Evolutionary conservation across 2,113 vertebrate species (phyloP), one percentile per base, ranked within the genome.

Genomic region (Formicarius rufipectus): DNA sequence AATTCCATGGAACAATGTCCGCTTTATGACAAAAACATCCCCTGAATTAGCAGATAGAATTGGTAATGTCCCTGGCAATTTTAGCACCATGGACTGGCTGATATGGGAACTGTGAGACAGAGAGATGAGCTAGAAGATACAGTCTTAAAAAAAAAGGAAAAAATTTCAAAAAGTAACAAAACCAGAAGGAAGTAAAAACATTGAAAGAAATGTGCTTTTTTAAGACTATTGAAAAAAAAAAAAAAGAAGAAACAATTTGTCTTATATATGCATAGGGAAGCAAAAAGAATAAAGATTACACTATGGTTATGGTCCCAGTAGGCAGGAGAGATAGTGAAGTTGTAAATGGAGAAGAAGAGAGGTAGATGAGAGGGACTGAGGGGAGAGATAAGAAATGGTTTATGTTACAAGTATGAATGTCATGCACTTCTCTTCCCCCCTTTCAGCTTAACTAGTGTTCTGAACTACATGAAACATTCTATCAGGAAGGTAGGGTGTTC

Each of bases 391-490:
- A 97, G 92, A 91, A 94, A 90, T 87, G 60, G 73, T 95, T 96
- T 96, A 85, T 93, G 83, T 93, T 96, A 93, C 91, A 75, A 94
- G 84, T 94, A 80, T 87, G 96, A 97, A 96, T 96, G 93, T 90
- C 93, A 92, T 44, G 82, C 47, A 87, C 83, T 96, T 80, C 79
- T 96, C 62, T 91, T 92, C 23, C 67, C 59, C 39, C 19, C 35
- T 84, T 95, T 91, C 83, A 89, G 75, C 31, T 94, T 93, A 97
- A 94, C 95, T 95, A 95, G 71, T 88, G 91, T 88, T 97, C 87
- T 88, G 77, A 95, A 94, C 83, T 83, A 80, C 80, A 90, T 59
- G 78, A 89, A 93, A 95, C 87, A 93, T 31, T 91, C 60, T 92
- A 90, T 92, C 90, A 89, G 56, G 42, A 96, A 96, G 69, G 90